Conservation (phyloP, 1,140 invertebrate species). For the Reticulitermes speratus region DNA sequence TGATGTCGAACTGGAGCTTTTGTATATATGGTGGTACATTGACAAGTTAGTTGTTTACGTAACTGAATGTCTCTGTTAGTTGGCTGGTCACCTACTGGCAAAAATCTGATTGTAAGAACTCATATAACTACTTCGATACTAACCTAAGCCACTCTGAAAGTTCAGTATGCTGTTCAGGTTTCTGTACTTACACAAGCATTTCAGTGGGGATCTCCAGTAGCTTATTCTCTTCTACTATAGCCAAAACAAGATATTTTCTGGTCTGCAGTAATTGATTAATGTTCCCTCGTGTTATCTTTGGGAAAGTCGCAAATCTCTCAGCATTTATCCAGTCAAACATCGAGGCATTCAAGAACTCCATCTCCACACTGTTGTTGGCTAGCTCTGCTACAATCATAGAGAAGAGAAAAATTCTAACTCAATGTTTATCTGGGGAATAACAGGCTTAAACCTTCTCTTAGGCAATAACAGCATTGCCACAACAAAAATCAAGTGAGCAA, state of each 20-base stretch:
- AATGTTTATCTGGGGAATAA: too few relatives aligned
- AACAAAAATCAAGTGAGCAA: too few relatives aligned
- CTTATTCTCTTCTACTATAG: constrained; percentile 85
- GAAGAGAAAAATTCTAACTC: too few relatives aligned
- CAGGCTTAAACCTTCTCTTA: too few relatives aligned
- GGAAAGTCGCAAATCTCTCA: constrained; percentile 86
- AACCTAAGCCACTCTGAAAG: not conserved
- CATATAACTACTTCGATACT: not conserved
- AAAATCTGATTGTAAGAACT: not conserved
- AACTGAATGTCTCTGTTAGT: too few relatives aligned
- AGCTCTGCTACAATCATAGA: not conserved
- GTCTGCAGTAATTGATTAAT: constrained; percentile 79
- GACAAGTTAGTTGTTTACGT: too few relatives aligned
- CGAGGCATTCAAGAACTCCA: constrained; percentile 61
- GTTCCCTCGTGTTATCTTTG: constrained; percentile 80
- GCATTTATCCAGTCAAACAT: constrained; percentile 84
- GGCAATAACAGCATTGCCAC: too few relatives aligned
- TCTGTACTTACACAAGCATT: constrained; percentile 62
- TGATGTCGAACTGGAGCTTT: too few relatives aligned
- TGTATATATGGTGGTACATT: too few relatives aligned
- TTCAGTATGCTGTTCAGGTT: not conserved
- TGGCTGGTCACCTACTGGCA: not conserved
- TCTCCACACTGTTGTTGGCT: constrained; percentile 48
- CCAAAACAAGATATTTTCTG: constrained; percentile 83
- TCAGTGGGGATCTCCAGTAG: constrained; percentile 75